Conservation (phyloP, 2,797 vertebrate species). For the Paratrypauchen microcephalus region DNA sequence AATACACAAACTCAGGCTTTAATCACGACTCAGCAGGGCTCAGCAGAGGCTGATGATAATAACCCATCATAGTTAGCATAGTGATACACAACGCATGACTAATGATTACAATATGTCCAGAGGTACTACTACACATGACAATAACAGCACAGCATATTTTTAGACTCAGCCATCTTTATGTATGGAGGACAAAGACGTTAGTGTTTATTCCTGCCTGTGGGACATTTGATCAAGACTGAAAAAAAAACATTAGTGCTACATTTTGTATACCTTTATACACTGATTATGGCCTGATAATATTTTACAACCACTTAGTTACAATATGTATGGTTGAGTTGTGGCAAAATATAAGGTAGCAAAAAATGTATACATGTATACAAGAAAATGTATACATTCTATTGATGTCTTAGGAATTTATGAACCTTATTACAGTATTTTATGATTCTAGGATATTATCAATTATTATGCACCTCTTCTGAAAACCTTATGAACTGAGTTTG, state of each 20-base stretch:
- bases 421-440: neutral
- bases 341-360: too few species aligned
- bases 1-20: conserved; percentile 33
- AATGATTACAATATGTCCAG: conserved; percentile 24
- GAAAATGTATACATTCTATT: too few species aligned
- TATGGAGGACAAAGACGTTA: neutral
- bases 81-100: conserved; percentile 30
- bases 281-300: too few species aligned
- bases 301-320: too few species aligned
- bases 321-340: too few species aligned
- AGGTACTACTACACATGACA: conserved; percentile 3
- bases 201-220: neutral
- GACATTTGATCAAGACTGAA: neutral
- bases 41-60: conserved; percentile 19
- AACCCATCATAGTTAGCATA: conserved; percentile 20
- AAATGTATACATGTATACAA: too few species aligned
- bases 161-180: conserved; percentile 3
- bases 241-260: neutral
- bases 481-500: neutral
- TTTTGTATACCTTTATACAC: too few species aligned
- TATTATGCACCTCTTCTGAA: neutral
- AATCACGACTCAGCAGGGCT: conserved; percentile 17
- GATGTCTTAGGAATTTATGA: neutral
- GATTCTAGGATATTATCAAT: neutral
- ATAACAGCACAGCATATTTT: conserved; percentile 13